Conservation (phyloP, 2,113 vertebrate genomes). For the Panthera uncia region DNA sequence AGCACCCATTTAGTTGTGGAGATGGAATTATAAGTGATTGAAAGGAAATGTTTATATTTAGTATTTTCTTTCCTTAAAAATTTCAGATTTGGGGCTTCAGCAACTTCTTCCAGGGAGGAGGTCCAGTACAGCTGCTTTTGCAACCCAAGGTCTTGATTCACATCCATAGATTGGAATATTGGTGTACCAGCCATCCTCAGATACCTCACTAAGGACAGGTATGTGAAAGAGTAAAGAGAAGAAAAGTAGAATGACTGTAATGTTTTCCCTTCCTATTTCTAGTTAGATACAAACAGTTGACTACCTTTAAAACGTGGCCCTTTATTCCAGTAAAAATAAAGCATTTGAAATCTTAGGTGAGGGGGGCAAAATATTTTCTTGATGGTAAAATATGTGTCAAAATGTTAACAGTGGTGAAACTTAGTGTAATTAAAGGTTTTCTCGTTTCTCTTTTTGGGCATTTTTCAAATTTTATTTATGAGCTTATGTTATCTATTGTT, state of each 20-base stretch:
- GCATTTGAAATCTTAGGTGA: conserved; percentile 19
- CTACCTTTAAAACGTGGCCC: not conserved
- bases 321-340: conserved; percentile 50
- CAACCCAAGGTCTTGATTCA: conserved; percentile 11
- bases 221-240: conserved; percentile 49
- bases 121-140: not conserved
- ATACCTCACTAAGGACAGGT: conserved; percentile 61
- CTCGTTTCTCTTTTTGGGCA: not conserved
- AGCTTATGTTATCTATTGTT: conserved; percentile 16
- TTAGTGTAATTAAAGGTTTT: not conserved
- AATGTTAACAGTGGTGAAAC: conserved; percentile 50
- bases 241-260: conserved; percentile 2
- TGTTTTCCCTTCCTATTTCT: not conserved
- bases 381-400: conserved; percentile 37
- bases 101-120: conserved; percentile 43
- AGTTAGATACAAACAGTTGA: conserved; percentile 25
- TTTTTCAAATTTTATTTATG: conserved; percentile 46
- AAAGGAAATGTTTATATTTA: conserved; percentile 40
- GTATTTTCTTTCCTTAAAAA: conserved; percentile 59
- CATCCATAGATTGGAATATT: conserved; percentile 42
- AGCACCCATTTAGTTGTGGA: not conserved
- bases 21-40: conserved; percentile 20
- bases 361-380: conserved; percentile 17
- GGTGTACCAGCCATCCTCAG: conserved; percentile 45
- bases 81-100: conserved; percentile 67